Base-by-base conservation (phyloP, 2,888 invertebrate species). In the Epinotia bilunana region DNA sequence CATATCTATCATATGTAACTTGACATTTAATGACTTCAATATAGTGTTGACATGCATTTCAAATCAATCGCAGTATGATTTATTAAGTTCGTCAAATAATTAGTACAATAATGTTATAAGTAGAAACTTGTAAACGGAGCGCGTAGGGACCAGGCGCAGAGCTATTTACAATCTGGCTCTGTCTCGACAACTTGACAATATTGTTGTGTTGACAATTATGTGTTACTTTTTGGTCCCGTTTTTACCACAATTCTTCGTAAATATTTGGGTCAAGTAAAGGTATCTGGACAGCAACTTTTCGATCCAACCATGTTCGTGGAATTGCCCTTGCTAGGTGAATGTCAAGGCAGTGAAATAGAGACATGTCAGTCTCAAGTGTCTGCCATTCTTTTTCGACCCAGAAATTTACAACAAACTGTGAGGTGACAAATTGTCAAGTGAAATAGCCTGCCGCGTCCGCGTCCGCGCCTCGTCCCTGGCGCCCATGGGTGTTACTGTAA, bases 91-190 rank as follows among this genome's bases (percentile, higher is more conserved):
- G 23, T 75, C 67, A 71, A 75, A 75, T 72, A 65, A 67, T 75
- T 72, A 75, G 75, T 75, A 75, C 75, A 75, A 75, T 75, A 67
- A 57, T 53, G 55, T 73, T 74, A 65, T 64, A 61, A 72, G 75
- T 43, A 65, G 64, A 71, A 75, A 72, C 65, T 60, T 70, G 43
- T 71, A 71, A 60, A 20, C 43, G 33, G 71, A 62, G 13, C 49
- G 75, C 49, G 55, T 33, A 61, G 72, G 65, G 64, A 55, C 57
- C 12, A 53, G n/a, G 28, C 53, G 20, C 20, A 3, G 20, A 20
- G 18, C 12, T 20, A 20, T 12, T 20, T 57, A 7, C 0, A 57
- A 20, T 20, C 57, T 11, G 20, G 20, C 7, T n/a, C 49, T 53
- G 7, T 53, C n/a, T 49, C 49, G 16, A 12, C 53, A n/a, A 16